A percentile compares a stretch with the other conserved stretches of the same genome.
phyloP scores from a whole-genome alignment of 2,797 vertebrate genomes.

The Hippoglossus hippoglossus region DNA sequence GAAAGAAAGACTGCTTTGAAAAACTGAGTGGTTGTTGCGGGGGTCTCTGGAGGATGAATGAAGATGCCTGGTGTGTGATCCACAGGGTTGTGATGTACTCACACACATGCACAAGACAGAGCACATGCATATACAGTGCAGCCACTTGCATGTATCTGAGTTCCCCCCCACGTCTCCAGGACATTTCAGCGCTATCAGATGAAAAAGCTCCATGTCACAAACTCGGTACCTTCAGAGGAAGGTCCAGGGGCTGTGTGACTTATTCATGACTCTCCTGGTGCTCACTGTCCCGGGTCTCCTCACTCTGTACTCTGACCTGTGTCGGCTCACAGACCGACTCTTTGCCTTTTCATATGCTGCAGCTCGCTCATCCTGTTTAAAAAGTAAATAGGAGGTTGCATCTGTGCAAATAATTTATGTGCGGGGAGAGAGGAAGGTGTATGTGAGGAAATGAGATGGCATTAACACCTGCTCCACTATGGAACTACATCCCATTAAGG shows the following conservation, averaged over 20 bases:
- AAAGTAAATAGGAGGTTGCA: slow-evolving; percentile 92
- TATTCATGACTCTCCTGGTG: slow-evolving; percentile 84
- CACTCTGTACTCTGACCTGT: slow-evolving; percentile 53
- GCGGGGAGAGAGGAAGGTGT: slow-evolving; percentile 75
- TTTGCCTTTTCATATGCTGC: slow-evolving; percentile 70
- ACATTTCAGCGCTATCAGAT: slow-evolving; percentile 80
- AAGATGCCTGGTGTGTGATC: slow-evolving; percentile 65
- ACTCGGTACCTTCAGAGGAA: slow-evolving; percentile 81
- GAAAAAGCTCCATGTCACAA: slow-evolving; percentile 81
- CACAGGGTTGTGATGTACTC: slow-evolving; percentile 57
- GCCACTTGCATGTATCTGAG: slow-evolving; percentile 74
- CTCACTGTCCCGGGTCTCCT: slow-evolving; percentile 54
- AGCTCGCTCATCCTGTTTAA: slow-evolving; percentile 85
- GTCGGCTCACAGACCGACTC: slow-evolving; percentile 52
- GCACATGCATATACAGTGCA: slow-evolving; percentile 50
- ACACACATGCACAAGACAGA: slow-evolving; percentile 52
- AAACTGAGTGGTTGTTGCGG: slow-evolving; percentile 49
- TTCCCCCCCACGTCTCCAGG: slow-evolving; percentile 71
- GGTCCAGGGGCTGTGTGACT: slow-evolving; percentile 85
- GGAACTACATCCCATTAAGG: slow-evolving; percentile 61
- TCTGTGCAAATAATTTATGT: slow-evolving; percentile 84
- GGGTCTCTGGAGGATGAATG: slow-evolving; percentile 71
- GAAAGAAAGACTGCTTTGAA: slow-evolving; percentile 41
- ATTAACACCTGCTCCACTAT: slow-evolving; percentile 77
- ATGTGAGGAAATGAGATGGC: slow-evolving; percentile 80